These are phyloP conservation scores for Catostomus latipinnis DNA, from an alignment of 2,797 vertebrate genomes.

Conservation along the genomic window DNA sequence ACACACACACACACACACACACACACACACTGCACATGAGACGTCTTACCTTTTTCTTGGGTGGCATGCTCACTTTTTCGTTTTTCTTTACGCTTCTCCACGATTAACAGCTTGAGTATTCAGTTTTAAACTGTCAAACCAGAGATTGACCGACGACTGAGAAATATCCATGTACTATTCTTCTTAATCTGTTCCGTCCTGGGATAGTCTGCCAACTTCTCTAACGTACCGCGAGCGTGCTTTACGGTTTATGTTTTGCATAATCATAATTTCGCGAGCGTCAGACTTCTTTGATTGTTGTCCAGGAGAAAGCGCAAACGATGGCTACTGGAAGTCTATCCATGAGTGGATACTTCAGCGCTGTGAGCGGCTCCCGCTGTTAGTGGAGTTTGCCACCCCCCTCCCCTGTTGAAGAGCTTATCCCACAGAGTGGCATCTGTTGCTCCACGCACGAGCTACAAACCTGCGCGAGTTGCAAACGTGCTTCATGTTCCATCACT, in stretches of 20 bases:
- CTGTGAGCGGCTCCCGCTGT: conserved; percentile 59
- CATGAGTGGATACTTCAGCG: conserved; percentile 27
- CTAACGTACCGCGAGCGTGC: conserved; percentile 13
- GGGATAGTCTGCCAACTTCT: conserved; percentile 39
- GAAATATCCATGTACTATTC: conserved; percentile 40
- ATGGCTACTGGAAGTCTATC: conserved; percentile 4
- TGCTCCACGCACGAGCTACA: conserved; percentile 55
- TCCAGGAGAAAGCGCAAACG: neutral
- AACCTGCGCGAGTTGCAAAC: conserved; percentile 45
- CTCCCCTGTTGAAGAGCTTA: conserved; percentile 77
- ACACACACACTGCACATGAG: conserved; percentile 3
- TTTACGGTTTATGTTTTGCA: conserved; percentile 27
- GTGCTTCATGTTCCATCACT: conserved; percentile 57
- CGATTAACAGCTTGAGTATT: conserved; percentile 41
- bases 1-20: conserved; percentile 9
- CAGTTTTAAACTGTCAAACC: conserved; percentile 6
- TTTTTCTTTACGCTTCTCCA: conserved; percentile 56
- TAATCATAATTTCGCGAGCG: neutral
- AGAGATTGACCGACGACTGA: conserved; percentile 29
- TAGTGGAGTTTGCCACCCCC: conserved; percentile 62
- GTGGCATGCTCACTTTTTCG: conserved; percentile 71
- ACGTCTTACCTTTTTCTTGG: conserved; percentile 79
- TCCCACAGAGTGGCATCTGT: conserved; percentile 76
- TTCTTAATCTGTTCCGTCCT: conserved; percentile 38
- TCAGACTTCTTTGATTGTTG: conserved; percentile 8